A percentile compares a stretch with the other conserved stretches of the same genome.
Conservation (phyloP, 2,888 invertebrate genomes). For the Entomobrya multifasciata region DNA sequence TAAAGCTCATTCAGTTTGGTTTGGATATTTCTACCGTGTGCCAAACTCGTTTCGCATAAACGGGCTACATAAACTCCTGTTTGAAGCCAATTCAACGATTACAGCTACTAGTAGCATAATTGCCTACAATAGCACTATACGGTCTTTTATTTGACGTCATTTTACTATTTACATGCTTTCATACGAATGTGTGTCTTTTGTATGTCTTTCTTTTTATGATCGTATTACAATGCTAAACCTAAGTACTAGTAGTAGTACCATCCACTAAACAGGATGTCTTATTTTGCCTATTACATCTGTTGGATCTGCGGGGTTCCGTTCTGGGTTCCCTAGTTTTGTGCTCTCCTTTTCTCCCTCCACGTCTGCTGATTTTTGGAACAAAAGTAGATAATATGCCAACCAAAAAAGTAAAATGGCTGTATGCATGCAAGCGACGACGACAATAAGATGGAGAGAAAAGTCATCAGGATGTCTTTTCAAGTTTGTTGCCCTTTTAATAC, state of each 20-base stretch:
- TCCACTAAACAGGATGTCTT: constrained; percentile 16
- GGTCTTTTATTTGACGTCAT: constrained; percentile 25
- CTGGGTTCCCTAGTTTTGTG: constrained; percentile 2
- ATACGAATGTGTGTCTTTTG: not conserved
- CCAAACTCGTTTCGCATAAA: not conserved
- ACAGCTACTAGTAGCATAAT: not conserved
- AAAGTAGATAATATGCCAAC: not conserved
- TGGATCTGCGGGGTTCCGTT: constrained; percentile 40
- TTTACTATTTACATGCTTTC: constrained; percentile 7
- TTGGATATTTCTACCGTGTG: constrained; percentile 19
- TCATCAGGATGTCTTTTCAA: constrained; percentile 29
- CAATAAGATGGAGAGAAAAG: not conserved
- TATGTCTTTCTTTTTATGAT: not conserved
- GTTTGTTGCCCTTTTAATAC: constrained; percentile 45
- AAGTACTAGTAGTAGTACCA: no score
- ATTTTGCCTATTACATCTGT: not conserved
- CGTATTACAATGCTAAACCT: not conserved
- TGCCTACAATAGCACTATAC: not conserved
- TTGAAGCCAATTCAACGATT: constrained; percentile 10
- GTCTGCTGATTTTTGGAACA: constrained; percentile 24
- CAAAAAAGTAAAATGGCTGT: not conserved
- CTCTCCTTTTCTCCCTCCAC: no score
- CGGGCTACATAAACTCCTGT: not conserved
- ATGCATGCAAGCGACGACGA: not conserved
- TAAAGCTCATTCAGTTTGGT: not conserved